Percentiles rank a stretch among this genome's conserved stretches.
Evolutionary conservation across 2,797 vertebrate species (phyloP).

Genomic region (Eurystomus glaucurus): DNA sequence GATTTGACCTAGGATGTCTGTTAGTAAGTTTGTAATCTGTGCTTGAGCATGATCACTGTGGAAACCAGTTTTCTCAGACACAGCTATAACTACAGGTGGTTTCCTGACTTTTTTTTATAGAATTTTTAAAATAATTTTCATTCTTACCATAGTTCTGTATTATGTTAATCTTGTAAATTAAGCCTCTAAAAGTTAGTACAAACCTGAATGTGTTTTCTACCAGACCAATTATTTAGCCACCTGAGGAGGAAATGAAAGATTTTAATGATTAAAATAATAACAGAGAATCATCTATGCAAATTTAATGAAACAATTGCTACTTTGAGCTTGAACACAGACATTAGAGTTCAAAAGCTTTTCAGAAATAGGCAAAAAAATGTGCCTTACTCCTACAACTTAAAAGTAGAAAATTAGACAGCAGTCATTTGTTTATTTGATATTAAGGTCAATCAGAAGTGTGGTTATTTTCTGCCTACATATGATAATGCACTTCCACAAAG

Average conservation of each 20-base stretch:
- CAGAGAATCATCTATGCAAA: background rate
- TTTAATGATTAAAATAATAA: background rate
- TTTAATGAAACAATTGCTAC: background rate
- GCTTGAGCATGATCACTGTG: background rate
- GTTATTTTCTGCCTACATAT: background rate
- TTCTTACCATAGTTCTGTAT: background rate
- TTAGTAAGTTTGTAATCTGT: accelerated
- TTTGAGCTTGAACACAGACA: background rate
- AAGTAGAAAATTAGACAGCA: background rate
- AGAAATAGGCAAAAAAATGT: background rate
- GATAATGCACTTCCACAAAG: background rate
- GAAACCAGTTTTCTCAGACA: background rate
- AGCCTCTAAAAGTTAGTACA: background rate
- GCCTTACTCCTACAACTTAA: background rate
- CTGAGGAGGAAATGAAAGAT: background rate
- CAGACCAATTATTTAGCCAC: background rate
- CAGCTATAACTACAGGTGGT: background rate
- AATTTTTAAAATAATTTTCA: background rate
- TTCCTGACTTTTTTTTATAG: background rate
- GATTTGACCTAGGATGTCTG: background rate
- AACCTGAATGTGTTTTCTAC: background rate
- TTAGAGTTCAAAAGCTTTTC: background rate
- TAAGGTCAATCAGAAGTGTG: background rate
- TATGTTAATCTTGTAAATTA: background rate
- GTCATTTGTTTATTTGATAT: background rate